These are phyloP conservation scores for Calosoma granatense DNA, from an alignment of 1,140 invertebrate genomes.

Conservation along the genomic window DNA sequence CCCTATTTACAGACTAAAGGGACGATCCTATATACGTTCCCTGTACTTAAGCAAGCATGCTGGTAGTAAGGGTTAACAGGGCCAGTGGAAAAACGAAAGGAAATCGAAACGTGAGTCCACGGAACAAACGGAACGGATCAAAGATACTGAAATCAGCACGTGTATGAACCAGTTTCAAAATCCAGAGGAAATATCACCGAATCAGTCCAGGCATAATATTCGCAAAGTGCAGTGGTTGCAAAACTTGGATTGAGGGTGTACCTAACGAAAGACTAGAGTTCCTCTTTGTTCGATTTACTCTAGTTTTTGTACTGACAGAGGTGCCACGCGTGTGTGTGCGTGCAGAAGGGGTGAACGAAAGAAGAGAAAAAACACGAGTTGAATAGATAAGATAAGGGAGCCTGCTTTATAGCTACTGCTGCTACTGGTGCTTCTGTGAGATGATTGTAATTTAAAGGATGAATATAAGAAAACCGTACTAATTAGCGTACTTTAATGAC, in stretches of 20 bases:
- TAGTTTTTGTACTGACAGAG: neutral
- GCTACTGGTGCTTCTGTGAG: too few species aligned
- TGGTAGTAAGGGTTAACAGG: too few species aligned
- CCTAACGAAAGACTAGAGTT: neutral
- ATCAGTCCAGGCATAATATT: neutral
- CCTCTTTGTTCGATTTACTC: neutral
- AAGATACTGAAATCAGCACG: neutral
- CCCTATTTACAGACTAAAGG: neutral
- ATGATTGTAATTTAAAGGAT: neutral
- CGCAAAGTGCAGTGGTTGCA: neutral
- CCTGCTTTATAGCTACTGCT: too few species aligned
- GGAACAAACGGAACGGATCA: neutral
- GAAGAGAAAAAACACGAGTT: too few species aligned
- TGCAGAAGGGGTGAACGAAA: too few species aligned
- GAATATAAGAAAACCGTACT: neutral
- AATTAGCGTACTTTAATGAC: neutral
- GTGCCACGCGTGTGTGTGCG: too few species aligned
- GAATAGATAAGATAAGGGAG: too few species aligned
- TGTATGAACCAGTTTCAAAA: neutral
- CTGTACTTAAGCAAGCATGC: too few species aligned
- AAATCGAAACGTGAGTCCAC: neutral
- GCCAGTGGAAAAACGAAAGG: slow-evolving; percentile 5
- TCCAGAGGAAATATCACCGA: neutral
- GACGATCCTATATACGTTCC: too few species aligned
- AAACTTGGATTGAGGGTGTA: neutral